Conservation (phyloP, 1,140 invertebrate genomes). For the Capitella teleta region DNA sequence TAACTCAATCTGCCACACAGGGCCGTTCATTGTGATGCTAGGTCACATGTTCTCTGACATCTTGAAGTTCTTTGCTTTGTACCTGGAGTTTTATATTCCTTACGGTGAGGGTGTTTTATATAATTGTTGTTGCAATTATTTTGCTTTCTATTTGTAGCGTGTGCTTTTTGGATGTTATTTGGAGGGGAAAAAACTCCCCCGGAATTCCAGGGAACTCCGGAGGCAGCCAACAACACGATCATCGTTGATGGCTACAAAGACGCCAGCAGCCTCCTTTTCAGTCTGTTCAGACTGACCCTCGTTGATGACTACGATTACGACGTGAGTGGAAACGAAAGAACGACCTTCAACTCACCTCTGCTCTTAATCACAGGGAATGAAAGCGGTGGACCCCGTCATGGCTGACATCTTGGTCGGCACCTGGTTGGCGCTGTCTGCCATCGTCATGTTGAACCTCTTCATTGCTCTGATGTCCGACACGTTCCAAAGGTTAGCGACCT, state of each 20-base stretch:
- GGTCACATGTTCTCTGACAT: slow-evolving; percentile 32
- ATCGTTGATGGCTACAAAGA: slow-evolving; percentile 20
- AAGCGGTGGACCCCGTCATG: slow-evolving; percentile 25
- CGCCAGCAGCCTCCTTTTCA: slow-evolving; percentile 24
- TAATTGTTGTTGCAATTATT: neutral
- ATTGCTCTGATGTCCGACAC: slow-evolving; percentile 38
- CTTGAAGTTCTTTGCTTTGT: slow-evolving; percentile 30
- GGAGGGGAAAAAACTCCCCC: slow-evolving; percentile 19
- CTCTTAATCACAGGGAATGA: slow-evolving; percentile 28
- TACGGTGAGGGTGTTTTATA: slow-evolving; percentile 24
- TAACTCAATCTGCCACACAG: slow-evolving; percentile 14
- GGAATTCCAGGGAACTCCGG: neutral
- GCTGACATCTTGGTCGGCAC: slow-evolving; percentile 24
- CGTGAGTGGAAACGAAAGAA: slow-evolving; percentile 23
- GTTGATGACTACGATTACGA: slow-evolving; percentile 38
- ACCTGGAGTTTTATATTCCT: slow-evolving; percentile 36
- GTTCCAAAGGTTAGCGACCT: slow-evolving; percentile 26
- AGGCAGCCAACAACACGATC: slow-evolving; percentile 9
- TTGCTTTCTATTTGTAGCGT: slow-evolving; percentile 20
- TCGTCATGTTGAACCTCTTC: slow-evolving; percentile 34
- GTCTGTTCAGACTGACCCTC: slow-evolving; percentile 30
- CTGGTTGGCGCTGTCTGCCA: slow-evolving; percentile 34
- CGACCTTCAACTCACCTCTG: too few species aligned
- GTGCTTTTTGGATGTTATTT: slow-evolving; percentile 40
- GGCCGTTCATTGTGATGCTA: slow-evolving; percentile 39